Base-by-base conservation (phyloP, 2,888 invertebrate species). In the Tortrix viridana region DNA sequence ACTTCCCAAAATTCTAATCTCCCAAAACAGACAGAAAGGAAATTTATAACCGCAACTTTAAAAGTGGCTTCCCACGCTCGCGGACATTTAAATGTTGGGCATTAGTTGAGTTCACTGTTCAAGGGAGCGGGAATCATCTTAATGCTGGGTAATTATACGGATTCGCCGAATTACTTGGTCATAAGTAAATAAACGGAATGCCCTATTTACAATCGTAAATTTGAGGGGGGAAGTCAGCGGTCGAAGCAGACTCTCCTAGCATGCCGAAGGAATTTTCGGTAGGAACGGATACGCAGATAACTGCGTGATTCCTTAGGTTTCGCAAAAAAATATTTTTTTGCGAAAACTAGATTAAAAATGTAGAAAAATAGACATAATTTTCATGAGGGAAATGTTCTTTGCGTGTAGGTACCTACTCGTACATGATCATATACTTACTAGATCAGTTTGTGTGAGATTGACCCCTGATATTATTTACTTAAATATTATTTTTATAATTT, bases 141-240 rank as follows among this genome's bases (percentile, higher is more conserved):
- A 91, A 92, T 92, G 83, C 91, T 80, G 74, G 74, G 91, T 91
- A 92, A 92, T 92, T 92, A 92, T 92, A 91, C 88, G 86, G 92
- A 91, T 91, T 92, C 85, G 72, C 69, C 81, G 92, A 92, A 92
- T 92, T 92, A 90, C 89, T 91, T 86, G 87, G 82, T 88, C 89
- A 89, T 90, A 89, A 90, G 89, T 90, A 89, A 91, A 89, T 89
- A 89, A 85, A 86, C 84, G 81, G 81, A 85, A 88, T 84, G 84
- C 78, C 84, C 86, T 89, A 89, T 89, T 90, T 88, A 88, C 87
- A 88, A 89, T 88, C 90, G 90, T 90, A 87, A 89, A 90, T 90
- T 89, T 85, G 70, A 59, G 55, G 60, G 54, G 58, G 62, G 57
- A 58, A 57, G 44, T 49, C 44, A 20, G 44, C 63, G 56, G 44